A percentile compares a stretch with the other conserved stretches of the same genome.
Conservation (phyloP, 2,797 vertebrate genomes). For the Tokudaia tokunoshimensis region DNA sequence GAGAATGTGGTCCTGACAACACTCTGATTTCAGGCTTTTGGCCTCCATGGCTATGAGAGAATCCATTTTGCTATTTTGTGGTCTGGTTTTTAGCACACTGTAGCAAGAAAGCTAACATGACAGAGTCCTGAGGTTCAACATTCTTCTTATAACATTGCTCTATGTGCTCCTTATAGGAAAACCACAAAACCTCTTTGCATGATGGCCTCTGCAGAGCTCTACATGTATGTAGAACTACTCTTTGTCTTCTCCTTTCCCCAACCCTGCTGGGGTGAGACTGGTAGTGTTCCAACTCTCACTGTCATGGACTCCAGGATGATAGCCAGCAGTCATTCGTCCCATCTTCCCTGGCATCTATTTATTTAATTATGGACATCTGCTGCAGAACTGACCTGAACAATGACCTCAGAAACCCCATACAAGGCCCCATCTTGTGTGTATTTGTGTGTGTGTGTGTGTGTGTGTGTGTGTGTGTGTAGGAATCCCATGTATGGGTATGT, state of each 20-base stretch:
- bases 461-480: too few relatives aligned
- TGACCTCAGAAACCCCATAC: not conserved
- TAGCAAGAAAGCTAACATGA: not conserved
- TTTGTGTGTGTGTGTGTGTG: not conserved
- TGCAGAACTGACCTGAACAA: not conserved
- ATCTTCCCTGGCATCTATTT: not conserved
- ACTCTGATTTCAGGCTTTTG: not conserved
- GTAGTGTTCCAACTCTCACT: not conserved
- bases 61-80: not conserved
- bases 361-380: not conserved
- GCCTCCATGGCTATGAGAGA: not conserved
- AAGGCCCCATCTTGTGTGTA: not conserved
- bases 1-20: not conserved
- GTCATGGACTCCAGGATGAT: not conserved
- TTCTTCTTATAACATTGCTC: not conserved
- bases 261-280: not conserved
- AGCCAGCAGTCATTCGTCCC: not conserved
- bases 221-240: not conserved
- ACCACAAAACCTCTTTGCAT: not conserved
- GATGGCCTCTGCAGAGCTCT: too few relatives aligned
- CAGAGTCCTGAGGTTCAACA: not conserved
- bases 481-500: not conserved
- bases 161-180: not conserved
- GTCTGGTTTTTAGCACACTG: not conserved
- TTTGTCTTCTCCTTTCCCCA: not conserved